Evolutionary conservation across 2,888 invertebrate genomes (phyloP).

Genomic region (Pediacus dermestoides): DNA sequence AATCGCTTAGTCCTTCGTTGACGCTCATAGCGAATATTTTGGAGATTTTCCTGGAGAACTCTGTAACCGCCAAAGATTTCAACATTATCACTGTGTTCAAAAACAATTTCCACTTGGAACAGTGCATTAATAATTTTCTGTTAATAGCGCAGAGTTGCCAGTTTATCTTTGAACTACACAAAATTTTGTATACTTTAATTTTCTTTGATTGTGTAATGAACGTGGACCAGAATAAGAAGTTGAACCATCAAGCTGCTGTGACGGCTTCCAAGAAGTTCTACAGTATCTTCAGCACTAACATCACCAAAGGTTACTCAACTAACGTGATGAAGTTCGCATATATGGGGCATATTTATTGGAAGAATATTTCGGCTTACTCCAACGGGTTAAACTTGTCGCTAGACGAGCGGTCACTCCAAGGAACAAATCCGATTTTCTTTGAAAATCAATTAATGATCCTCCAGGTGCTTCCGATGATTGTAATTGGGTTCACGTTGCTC

Average conservation of each 20-base stretch:
- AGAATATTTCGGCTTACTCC: slow-evolving; percentile 36
- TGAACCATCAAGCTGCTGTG: too few species aligned
- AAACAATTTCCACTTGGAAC: slow-evolving; percentile 46
- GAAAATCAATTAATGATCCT: slow-evolving; percentile 61
- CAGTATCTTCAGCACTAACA: slow-evolving; percentile 37
- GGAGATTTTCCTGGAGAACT: slow-evolving; percentile 41
- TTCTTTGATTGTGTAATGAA: slow-evolving; percentile 20
- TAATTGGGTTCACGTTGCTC: slow-evolving; percentile 16
- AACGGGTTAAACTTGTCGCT: too few species aligned
- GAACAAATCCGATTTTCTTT: slow-evolving; percentile 36
- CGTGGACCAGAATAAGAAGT: slow-evolving; percentile 7
- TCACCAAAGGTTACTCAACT: slow-evolving; percentile 43
- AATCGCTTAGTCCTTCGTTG: slow-evolving; percentile 56
- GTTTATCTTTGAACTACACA: slow-evolving; percentile 51
- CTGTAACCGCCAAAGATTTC: slow-evolving; percentile 45
- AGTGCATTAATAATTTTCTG: slow-evolving; percentile 46
- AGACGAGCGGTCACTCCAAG: too few species aligned
- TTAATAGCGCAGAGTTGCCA: slow-evolving; percentile 51
- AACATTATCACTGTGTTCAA: slow-evolving; percentile 44
- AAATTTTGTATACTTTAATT: slow-evolving; percentile 39
- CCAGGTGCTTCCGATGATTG: slow-evolving; percentile 61
- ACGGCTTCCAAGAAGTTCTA: slow-evolving; percentile 25
- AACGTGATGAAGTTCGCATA: slow-evolving; percentile 47
- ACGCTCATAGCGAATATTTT: slow-evolving; percentile 56
- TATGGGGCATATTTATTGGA: slow-evolving; percentile 46